Evolutionary conservation across 2,888 invertebrate genomes (phyloP).

Genomic region (Drosophila gaucha): DNA sequence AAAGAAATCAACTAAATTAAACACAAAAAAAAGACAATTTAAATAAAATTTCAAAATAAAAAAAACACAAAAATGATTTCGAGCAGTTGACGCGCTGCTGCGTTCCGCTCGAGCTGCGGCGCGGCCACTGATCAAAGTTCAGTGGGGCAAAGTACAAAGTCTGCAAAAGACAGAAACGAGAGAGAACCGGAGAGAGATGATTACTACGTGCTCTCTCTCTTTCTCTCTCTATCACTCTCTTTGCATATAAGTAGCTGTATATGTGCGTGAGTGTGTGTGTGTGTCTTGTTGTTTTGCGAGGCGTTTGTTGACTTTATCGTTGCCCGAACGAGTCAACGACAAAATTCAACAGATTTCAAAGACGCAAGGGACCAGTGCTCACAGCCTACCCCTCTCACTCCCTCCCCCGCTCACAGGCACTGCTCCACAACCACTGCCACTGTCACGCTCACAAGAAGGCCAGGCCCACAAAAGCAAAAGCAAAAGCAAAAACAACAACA

Average conservation of each 20-base stretch:
- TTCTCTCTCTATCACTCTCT: not conserved
- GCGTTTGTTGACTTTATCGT: slow-evolving; percentile 48
- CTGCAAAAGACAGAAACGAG: slow-evolving; percentile 56
- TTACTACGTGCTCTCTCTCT: not conserved
- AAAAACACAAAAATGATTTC: slow-evolving; percentile 42
- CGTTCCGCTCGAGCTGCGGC: slow-evolving; percentile 42
- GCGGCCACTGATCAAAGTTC: slow-evolving; percentile 77
- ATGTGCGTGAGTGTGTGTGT: not conserved
- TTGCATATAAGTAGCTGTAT: not conserved
- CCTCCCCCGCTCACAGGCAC: not conserved
- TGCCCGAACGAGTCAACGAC: slow-evolving; percentile 9
- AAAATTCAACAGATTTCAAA: not conserved
- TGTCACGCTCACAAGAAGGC: slow-evolving; percentile 1
- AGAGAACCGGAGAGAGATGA: slow-evolving; percentile 13
- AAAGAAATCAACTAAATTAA: slow-evolving; percentile 45
- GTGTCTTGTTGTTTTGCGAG: slow-evolving; percentile 15
- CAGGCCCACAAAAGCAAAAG: slow-evolving; percentile 11
- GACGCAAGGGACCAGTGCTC: not conserved
- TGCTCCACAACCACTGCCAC: slow-evolving; percentile 1
- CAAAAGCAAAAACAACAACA: slow-evolving; percentile 9
- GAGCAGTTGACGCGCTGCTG: slow-evolving; percentile 42
- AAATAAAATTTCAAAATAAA: slow-evolving; percentile 15
- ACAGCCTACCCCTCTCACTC: not conserved
- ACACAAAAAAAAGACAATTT: slow-evolving; percentile 17
- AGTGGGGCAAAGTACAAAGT: slow-evolving; percentile 81